Evolutionary conservation across 2,113 vertebrate genomes (phyloP).

Genomic region (Cygnus buccinator): DNA sequence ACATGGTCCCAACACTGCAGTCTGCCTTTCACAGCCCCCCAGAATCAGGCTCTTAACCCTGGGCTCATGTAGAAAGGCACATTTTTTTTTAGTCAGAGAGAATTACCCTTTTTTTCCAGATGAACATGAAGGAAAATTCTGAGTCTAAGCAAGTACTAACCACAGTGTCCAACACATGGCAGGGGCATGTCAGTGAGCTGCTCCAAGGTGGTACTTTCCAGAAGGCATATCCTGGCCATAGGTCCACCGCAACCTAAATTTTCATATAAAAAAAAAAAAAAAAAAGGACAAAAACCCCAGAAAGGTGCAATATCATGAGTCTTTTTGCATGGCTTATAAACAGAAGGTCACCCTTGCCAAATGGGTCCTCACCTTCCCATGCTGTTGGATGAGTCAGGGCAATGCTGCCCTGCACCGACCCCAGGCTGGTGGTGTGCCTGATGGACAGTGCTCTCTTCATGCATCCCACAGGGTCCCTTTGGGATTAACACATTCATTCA

Average conservation of each 20-base stretch:
- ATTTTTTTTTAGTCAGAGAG: constrained; percentile 40
- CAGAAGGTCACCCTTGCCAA: neutral
- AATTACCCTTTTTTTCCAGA: constrained; percentile 57
- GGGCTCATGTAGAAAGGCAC: neutral
- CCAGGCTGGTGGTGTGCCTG: neutral
- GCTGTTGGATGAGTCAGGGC: neutral
- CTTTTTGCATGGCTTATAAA: neutral
- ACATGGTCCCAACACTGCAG: neutral
- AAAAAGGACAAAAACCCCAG: neutral
- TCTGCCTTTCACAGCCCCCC: neutral
- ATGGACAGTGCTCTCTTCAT: fast-evolving
- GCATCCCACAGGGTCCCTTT: neutral
- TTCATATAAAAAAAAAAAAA: neutral
- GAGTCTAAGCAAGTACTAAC: neutral
- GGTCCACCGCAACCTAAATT: neutral
- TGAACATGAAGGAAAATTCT: constrained; percentile 54
- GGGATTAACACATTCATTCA: neutral
- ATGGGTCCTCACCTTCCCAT: fast-evolving
- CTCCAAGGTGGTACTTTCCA: constrained; percentile 49
- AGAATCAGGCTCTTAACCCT: neutral
- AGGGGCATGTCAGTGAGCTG: neutral
- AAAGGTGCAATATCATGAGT: neutral
- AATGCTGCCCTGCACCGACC: neutral
- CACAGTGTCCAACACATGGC: constrained; percentile 7
- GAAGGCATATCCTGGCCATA: neutral